A percentile compares a stretch with the other conserved stretches of the same genome.
phyloP scores from a whole-genome alignment of 2,797 vertebrate genomes.

The Enteromius paludinosus region DNA sequence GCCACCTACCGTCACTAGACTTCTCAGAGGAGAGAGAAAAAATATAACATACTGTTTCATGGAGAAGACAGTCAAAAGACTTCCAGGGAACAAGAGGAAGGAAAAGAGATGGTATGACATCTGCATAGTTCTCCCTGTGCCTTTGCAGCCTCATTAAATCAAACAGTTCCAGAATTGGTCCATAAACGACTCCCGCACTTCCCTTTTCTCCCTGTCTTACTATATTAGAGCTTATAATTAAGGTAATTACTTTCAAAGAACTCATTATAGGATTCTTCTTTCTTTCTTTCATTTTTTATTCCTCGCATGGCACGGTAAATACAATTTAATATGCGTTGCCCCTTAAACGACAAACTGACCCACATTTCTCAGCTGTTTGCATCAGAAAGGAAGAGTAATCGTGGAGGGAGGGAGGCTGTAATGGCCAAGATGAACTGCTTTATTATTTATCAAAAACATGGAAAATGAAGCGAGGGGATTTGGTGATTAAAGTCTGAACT shows the following conservation, averaged over 20 bases:
- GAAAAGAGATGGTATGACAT: slow-evolving; percentile 32
- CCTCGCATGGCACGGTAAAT: slow-evolving; percentile 60
- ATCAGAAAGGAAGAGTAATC: slow-evolving; percentile 36
- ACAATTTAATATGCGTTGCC: slow-evolving; percentile 60
- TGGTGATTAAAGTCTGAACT: slow-evolving; percentile 63
- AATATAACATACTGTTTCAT: background rate
- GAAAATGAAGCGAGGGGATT: slow-evolving; percentile 55
- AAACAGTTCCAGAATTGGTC: slow-evolving; percentile 78
- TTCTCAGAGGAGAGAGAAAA: background rate
- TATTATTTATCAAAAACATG: slow-evolving; percentile 63
- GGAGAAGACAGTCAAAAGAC: background rate
- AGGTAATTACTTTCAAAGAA: slow-evolving; percentile 87
- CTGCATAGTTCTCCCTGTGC: slow-evolving; percentile 33
- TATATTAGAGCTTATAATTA: slow-evolving; percentile 85
- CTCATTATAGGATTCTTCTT: slow-evolving; percentile 80
- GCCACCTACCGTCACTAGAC: slow-evolving; percentile 18
- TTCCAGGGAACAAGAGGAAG: slow-evolving; percentile 7
- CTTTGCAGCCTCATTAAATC: slow-evolving; percentile 72
- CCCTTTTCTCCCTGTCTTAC: slow-evolving; percentile 65
- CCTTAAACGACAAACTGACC: slow-evolving; percentile 67
- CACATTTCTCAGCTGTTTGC: slow-evolving; percentile 56
- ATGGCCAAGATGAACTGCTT: slow-evolving; percentile 44
- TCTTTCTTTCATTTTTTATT: slow-evolving; percentile 66
- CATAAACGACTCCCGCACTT: slow-evolving; percentile 74
- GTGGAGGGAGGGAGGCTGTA: background rate